These are phyloP conservation scores for Ptilorrhoa leucosticta DNA, from an alignment of 2,113 vertebrate species.

Conservation along the genomic window DNA sequence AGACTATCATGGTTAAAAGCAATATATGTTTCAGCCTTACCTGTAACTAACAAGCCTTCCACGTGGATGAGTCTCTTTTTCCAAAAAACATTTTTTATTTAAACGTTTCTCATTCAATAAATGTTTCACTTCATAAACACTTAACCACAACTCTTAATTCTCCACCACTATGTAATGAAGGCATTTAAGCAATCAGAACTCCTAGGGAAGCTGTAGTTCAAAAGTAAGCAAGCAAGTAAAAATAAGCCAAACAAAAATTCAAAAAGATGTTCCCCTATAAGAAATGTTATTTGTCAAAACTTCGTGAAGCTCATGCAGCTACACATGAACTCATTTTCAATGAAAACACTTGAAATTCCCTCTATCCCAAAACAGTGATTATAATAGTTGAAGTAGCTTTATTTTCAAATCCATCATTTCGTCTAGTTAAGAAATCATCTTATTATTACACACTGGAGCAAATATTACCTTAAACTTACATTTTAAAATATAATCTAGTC, in stretches of 20 bases:
- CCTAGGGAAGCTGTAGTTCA: background rate
- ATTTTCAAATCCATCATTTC: background rate
- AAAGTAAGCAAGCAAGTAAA: background rate
- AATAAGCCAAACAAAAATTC: background rate
- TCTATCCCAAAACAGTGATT: background rate
- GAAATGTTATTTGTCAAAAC: background rate
- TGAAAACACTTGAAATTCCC: background rate
- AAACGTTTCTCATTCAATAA: background rate
- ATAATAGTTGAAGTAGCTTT: background rate
- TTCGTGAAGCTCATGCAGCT: background rate
- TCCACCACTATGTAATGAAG: background rate
- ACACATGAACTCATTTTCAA: background rate
- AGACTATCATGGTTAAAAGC: background rate
- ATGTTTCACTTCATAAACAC: background rate
- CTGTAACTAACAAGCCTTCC: background rate
- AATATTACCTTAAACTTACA: background rate
- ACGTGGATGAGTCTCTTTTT: background rate
- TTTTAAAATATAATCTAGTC: background rate
- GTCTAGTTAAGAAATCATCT: background rate
- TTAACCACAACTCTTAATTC: background rate
- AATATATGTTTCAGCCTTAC: background rate
- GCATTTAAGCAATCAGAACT: background rate
- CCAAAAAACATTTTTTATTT: background rate
- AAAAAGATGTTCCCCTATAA: background rate
- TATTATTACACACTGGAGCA: background rate